phyloP scores from a whole-genome alignment of 2,797 vertebrate genomes.

The Rhabdophis nuchalis region DNA sequence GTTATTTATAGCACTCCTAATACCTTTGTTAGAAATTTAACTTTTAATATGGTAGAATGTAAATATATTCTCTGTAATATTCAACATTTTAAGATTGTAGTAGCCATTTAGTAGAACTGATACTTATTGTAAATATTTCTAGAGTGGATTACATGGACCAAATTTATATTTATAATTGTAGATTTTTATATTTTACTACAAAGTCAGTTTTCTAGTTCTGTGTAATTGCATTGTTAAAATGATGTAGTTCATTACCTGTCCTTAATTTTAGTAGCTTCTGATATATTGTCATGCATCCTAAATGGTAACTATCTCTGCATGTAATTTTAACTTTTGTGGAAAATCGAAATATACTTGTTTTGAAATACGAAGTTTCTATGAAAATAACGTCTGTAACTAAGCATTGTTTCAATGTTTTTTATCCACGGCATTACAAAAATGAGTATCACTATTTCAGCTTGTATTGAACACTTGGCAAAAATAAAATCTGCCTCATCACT shows the following conservation, averaged over 20 bases:
- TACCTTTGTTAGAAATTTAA: slow-evolving; percentile 72
- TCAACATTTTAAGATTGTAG: slow-evolving; percentile 70
- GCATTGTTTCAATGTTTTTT: slow-evolving; percentile 72
- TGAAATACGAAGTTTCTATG: slow-evolving; percentile 73
- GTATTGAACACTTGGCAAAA: slow-evolving; percentile 12
- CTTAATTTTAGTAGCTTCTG: slow-evolving; percentile 74
- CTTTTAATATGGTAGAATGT: slow-evolving; percentile 78
- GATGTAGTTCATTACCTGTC: slow-evolving; percentile 73
- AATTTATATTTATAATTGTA: slow-evolving; percentile 99
- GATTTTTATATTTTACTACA: slow-evolving; percentile 96
- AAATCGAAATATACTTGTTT: slow-evolving; percentile 67
- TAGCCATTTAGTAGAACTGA: slow-evolving; percentile 74
- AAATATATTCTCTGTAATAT: slow-evolving; percentile 76
- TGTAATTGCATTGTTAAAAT: slow-evolving; percentile 80
- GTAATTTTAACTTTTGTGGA: slow-evolving; percentile 80
- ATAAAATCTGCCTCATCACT: no score
- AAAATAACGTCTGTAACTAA: slow-evolving; percentile 73
- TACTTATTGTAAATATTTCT: slow-evolving; percentile 92
- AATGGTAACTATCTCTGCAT: slow-evolving; percentile 78
- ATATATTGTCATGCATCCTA: slow-evolving; percentile 71
- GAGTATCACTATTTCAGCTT: slow-evolving; percentile 69
- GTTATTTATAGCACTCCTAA: slow-evolving; percentile 77
- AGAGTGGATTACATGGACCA: slow-evolving; percentile 88
- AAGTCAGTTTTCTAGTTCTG: slow-evolving; percentile 88
- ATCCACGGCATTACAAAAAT: slow-evolving; percentile 69